Percentiles rank a stretch among this genome's conserved stretches.
These are phyloP conservation scores for Hydrolagus colliei DNA, from an alignment of 2,797 vertebrate genomes.

Conservation along the genomic window DNA sequence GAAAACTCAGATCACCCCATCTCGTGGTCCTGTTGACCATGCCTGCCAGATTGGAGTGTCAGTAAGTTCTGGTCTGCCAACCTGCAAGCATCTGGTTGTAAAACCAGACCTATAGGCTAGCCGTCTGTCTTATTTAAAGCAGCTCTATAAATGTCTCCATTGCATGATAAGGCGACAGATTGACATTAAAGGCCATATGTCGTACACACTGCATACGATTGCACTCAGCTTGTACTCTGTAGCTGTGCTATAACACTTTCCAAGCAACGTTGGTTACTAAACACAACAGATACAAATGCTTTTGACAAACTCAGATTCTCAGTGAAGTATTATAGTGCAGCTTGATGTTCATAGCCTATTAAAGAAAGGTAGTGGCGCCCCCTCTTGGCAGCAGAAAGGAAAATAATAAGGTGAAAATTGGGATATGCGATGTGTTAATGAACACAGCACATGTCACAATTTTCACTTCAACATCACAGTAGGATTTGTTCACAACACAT, in stretches of 20 bases:
- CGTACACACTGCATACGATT: constrained; percentile 28
- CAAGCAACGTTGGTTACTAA: constrained; percentile 24
- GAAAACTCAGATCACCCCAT: background rate
- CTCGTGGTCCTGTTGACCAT: constrained; percentile 14
- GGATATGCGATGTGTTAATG: too few species aligned
- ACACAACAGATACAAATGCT: constrained; percentile 18
- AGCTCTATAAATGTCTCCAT: constrained; percentile 30
- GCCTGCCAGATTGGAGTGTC: constrained; percentile 25
- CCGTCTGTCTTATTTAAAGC: constrained; percentile 32
- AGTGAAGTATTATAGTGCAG: constrained; percentile 3
- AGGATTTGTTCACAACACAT: background rate
- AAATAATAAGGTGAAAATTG: too few species aligned
- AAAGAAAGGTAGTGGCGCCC: background rate
- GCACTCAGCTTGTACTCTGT: constrained; percentile 29
- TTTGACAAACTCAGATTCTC: constrained; percentile 11
- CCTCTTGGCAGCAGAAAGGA: too few species aligned
- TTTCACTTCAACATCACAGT: too few species aligned
- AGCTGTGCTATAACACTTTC: constrained; percentile 30
- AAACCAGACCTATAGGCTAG: constrained; percentile 31
- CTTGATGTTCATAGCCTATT: background rate
- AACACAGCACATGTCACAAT: too few species aligned
- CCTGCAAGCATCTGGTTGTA: constrained; percentile 29
- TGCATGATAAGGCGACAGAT: constrained; percentile 24
- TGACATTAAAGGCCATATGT: constrained; percentile 33
- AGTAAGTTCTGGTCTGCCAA: constrained; percentile 26